These are phyloP conservation scores for Zeuzera pyrina DNA, from an alignment of 2,888 invertebrate species.

Conservation along the genomic window DNA sequence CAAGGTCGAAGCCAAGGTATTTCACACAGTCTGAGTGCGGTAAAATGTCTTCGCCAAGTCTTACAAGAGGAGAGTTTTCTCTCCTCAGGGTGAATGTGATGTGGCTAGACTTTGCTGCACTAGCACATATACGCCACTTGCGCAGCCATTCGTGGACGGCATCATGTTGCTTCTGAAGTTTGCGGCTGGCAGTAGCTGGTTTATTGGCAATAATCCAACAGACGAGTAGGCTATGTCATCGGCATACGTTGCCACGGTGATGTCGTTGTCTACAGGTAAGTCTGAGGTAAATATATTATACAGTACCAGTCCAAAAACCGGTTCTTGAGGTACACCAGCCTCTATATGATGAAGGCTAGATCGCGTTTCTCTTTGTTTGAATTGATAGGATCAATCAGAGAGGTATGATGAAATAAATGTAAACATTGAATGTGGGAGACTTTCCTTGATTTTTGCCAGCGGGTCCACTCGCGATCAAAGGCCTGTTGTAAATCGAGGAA, in stretches of 20 bases:
- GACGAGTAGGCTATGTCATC: slow-evolving; percentile 11
- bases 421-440: slow-evolving; percentile 6
- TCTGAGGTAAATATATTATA: no score
- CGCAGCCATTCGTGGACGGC: slow-evolving; percentile 7
- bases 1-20: slow-evolving; percentile 4
- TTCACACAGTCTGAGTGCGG: slow-evolving; percentile 6
- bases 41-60: not conserved
- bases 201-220: no score
- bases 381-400: slow-evolving; percentile 1
- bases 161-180: slow-evolving; percentile 7
- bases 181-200: slow-evolving; percentile 3
- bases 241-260: slow-evolving; percentile 10
- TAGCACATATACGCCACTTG: slow-evolving; percentile 11
- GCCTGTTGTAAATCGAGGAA: slow-evolving; percentile 18
- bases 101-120: slow-evolving; percentile 8
- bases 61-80: slow-evolving; percentile 5
- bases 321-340: slow-evolving; percentile 7
- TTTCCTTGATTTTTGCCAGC: slow-evolving; percentile 13
- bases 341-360: slow-evolving; percentile 2
- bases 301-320: slow-evolving; percentile 5
- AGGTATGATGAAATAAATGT: slow-evolving; percentile 4
- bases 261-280: not conserved
- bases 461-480: slow-evolving; percentile 18
- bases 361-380: not conserved
- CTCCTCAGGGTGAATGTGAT: slow-evolving; percentile 9